Conservation (phyloP, 2,888 invertebrate genomes). For the Cerastoderma edule region DNA sequence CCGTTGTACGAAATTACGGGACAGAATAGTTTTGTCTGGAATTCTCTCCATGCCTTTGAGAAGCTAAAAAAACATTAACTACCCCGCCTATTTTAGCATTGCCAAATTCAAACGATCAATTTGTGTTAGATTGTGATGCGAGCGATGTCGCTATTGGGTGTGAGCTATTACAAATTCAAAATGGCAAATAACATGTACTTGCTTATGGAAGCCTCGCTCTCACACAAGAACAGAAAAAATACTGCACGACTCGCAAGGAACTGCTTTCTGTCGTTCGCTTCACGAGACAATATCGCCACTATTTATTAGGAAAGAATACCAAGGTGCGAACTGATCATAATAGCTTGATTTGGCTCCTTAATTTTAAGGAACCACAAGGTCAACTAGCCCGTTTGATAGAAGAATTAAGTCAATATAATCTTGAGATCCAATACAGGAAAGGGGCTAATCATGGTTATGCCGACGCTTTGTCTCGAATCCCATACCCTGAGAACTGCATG, state of each 20-base stretch:
- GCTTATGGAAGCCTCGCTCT: slow-evolving; percentile 51
- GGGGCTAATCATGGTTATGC: slow-evolving; percentile 30
- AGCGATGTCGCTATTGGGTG: slow-evolving; percentile 50
- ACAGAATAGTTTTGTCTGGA: slow-evolving; percentile 38
- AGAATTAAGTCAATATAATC: slow-evolving; percentile 56
- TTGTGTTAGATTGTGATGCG: slow-evolving; percentile 55
- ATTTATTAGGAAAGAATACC: slow-evolving; percentile 8
- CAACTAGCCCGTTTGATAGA: slow-evolving; percentile 62
- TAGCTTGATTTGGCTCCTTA: slow-evolving; percentile 15
- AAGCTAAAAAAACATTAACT: slow-evolving; percentile 11
- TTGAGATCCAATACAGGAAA: slow-evolving; percentile 45
- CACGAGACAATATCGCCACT: slow-evolving; percentile 29
- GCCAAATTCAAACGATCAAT: slow-evolving; percentile 30
- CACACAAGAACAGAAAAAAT: slow-evolving; percentile 42
- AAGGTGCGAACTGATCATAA: slow-evolving; percentile 20
- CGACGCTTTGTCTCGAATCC: slow-evolving; percentile 23
- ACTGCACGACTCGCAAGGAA: slow-evolving; percentile 51
- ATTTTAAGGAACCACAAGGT: slow-evolving; percentile 29
- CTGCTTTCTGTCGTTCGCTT: slow-evolving; percentile 24
- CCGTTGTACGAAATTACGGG: slow-evolving; percentile 47
- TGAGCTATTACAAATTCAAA: slow-evolving; percentile 51
- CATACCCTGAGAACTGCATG: background rate
- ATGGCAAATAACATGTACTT: slow-evolving; percentile 41
- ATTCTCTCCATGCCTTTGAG: slow-evolving; percentile 26
- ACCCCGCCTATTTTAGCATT: slow-evolving; percentile 41